Conservation (phyloP, 2,113 vertebrate genomes). For the Rissa tridactyla region DNA sequence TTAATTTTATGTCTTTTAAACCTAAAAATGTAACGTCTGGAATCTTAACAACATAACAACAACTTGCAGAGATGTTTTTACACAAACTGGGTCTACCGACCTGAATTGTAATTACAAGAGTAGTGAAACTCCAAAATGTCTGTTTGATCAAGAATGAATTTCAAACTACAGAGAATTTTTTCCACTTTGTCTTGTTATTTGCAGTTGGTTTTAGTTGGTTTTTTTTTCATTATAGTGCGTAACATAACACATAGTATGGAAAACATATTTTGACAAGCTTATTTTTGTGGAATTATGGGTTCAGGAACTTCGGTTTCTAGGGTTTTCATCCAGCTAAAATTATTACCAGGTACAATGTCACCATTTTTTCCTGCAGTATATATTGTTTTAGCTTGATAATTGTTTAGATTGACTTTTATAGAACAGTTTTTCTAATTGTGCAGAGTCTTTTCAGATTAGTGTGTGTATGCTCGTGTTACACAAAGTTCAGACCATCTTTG, state of each 20-base stretch:
- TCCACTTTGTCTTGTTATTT: neutral
- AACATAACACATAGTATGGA: neutral
- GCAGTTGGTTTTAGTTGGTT: fast-evolving
- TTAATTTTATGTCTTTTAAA: neutral
- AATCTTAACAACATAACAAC: neutral
- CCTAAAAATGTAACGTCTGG: neutral
- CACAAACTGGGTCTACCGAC: neutral
- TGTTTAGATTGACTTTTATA: neutral
- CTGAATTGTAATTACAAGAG: neutral
- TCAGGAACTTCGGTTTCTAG: neutral
- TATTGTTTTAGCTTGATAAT: neutral
- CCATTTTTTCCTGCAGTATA: neutral
- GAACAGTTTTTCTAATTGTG: neutral
- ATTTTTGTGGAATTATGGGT: neutral
- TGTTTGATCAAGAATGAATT: neutral
- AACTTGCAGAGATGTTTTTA: neutral
- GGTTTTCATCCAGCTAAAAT: neutral
- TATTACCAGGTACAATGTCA: neutral
- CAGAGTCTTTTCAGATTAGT: neutral
- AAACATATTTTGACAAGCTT: neutral
- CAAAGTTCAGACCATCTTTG: neutral
- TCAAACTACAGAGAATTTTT: neutral
- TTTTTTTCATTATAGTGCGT: neutral
- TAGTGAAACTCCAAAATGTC: neutral
- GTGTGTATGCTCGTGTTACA: fast-evolving